Conservation (phyloP, 92 coral and sea anemone genomes). For the Porites lobata region DNA sequence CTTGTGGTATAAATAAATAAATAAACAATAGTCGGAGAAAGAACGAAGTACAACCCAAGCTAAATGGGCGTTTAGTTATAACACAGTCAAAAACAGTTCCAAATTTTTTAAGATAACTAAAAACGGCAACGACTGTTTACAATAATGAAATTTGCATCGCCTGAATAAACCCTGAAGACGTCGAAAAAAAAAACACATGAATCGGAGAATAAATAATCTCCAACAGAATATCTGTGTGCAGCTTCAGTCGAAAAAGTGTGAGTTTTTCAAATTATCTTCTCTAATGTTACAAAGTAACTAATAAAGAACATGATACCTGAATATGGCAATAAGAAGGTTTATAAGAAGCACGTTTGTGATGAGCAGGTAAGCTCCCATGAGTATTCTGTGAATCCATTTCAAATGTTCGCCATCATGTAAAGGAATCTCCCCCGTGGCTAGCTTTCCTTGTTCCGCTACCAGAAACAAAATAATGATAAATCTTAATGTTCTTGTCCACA, state of each 20-base stretch:
- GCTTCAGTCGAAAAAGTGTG: neutral
- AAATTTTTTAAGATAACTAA: too few species aligned
- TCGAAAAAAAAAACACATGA: too few species aligned
- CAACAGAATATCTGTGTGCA: too few species aligned
- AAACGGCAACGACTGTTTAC: too few species aligned
- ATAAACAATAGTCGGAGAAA: too few species aligned
- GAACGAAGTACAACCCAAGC: too few species aligned
- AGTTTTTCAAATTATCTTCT: neutral
- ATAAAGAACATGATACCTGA: conserved; percentile 36
- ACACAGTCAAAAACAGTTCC: too few species aligned
- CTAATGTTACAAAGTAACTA: neutral
- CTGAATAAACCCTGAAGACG: too few species aligned
- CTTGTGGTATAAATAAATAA: too few species aligned
- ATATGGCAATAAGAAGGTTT: conserved; percentile 67
- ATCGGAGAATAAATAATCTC: too few species aligned
- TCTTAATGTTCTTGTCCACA: neutral
- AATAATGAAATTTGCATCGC: too few species aligned
- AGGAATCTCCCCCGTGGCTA: conserved; percentile 65
- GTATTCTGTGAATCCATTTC: conserved; percentile 61
- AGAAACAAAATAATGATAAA: neutral
- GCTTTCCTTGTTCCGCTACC: conserved; percentile 60
- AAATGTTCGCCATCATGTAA: conserved; percentile 52
- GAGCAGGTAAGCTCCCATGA: conserved; percentile 58
- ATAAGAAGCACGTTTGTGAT: conserved; percentile 64
- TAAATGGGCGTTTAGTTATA: too few species aligned